Evolutionary conservation across 2,888 invertebrate species (phyloP).

Genomic region (Alsophila aescularia): DNA sequence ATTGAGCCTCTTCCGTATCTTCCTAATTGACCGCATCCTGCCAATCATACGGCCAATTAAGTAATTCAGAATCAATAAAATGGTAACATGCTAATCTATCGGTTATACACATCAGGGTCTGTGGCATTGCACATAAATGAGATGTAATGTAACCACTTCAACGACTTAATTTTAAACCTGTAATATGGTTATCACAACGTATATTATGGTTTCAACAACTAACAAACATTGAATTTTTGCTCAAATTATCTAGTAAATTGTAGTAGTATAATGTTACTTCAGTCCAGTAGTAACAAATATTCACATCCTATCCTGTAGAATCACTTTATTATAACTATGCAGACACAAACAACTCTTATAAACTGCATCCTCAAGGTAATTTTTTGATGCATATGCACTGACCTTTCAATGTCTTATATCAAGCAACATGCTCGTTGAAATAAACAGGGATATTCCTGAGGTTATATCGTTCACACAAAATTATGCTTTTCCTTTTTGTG

Average conservation of each 20-base stretch:
- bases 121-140: slow-evolving; percentile 16
- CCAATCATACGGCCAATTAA: slow-evolving; percentile 55
- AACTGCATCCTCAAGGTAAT: slow-evolving; percentile 36
- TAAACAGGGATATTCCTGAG: slow-evolving; percentile 17
- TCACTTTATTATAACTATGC: background rate
- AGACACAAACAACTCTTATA: slow-evolving; percentile 3
- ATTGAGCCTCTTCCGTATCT: slow-evolving; percentile 68
- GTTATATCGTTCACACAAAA: background rate
- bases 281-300: background rate
- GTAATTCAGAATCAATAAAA: slow-evolving; percentile 38
- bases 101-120: slow-evolving; percentile 22
- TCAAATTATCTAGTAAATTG: too few species aligned
- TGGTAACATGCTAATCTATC: slow-evolving; percentile 29
- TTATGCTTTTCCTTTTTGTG: background rate
- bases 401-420: slow-evolving; percentile 33
- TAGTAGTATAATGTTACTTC: too few species aligned
- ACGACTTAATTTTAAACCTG: too few species aligned
- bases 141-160: background rate
- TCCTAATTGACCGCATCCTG: slow-evolving; percentile 69
- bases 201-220: too few species aligned
- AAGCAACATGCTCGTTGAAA: slow-evolving; percentile 24
- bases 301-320: background rate
- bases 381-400: slow-evolving; percentile 19
- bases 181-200: too few species aligned
- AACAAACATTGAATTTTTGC: too few species aligned